Base-by-base conservation (phyloP, 2,113 vertebrate species). In the Apteryx mantelli region DNA sequence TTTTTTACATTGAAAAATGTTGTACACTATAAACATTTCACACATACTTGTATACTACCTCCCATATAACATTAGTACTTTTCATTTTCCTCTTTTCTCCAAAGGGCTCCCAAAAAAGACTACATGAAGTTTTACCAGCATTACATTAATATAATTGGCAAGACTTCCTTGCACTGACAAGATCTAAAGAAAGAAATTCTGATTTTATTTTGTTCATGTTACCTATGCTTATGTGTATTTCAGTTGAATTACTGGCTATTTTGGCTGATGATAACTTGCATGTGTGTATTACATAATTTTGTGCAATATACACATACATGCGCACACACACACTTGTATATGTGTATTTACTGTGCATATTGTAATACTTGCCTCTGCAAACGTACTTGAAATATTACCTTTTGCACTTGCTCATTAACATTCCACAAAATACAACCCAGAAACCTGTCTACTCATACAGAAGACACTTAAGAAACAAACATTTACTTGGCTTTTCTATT, bases 341-440 rank as follows among this genome's bases (percentile, higher is more conserved):
- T 16, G 32, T 34, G 13, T 53, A 48, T 68, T 76, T 60, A 55
- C 5, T 58, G 42, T 63, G 24, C 32, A n/a, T 1, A 52, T 65
- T 22, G 5, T 13, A 77, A n/a, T 32, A 34, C 11, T 53, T 63
- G 53, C 42, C 42, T 60, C 82, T 92, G 58, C 40, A 88, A 82
- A 86, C 28, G 61, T 36, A 61, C 14, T 19, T 26, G 34, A 69
- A n/a, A 82, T 28, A 93, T 71, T 38, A 28, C 28, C 74, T 78
- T 76, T 50, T n/a, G 30, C 18, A 71, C 0, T 0, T 50, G 60
- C 40, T 80, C 74, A 13, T 55, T 74, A 68, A 63, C 13, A 11
- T 48, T 68, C n/a, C 4, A 3, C 56, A 81, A 64, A 78, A 65
- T 11, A 88, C 38, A 60, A 13, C 22, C 17, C 60, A 60, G 28